Percentiles rank a stretch among this genome's conserved stretches.
These are phyloP conservation scores for Peromyscus maniculatus DNA, from an alignment of 2,113 vertebrate genomes.

Conservation along the genomic window DNA sequence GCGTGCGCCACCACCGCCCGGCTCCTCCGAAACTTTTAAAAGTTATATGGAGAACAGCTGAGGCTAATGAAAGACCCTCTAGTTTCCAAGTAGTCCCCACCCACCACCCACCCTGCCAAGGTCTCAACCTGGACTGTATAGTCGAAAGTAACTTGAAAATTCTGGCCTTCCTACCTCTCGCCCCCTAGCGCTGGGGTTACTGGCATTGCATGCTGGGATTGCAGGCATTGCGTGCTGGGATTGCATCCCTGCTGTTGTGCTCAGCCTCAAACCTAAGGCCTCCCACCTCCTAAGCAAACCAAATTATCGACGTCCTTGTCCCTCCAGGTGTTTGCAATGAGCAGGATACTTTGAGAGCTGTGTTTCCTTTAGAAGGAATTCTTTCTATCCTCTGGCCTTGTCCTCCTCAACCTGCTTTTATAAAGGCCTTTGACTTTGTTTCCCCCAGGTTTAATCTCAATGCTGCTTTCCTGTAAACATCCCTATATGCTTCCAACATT, in stretches of 20 bases:
- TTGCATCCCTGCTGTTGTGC: background rate
- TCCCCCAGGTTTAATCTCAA: background rate
- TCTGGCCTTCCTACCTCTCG: background rate
- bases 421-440: background rate
- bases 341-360: background rate
- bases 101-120: too few relatives aligned
- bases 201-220: background rate
- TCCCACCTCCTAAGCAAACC: background rate
- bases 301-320: background rate
- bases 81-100: background rate
- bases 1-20: too few relatives aligned
- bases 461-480: background rate
- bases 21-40: background rate
- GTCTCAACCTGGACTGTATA: background rate
- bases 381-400: background rate
- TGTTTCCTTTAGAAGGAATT: accelerated
- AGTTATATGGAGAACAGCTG: background rate
- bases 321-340: background rate
- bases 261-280: background rate
- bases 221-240: background rate
- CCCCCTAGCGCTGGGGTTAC: too few relatives aligned
- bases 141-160: background rate
- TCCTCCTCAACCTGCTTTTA: background rate
- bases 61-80: background rate
- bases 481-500: background rate